These are phyloP conservation scores for Lordiphosa mommai DNA, from an alignment of 1,140 invertebrate species.

Conservation along the genomic window DNA sequence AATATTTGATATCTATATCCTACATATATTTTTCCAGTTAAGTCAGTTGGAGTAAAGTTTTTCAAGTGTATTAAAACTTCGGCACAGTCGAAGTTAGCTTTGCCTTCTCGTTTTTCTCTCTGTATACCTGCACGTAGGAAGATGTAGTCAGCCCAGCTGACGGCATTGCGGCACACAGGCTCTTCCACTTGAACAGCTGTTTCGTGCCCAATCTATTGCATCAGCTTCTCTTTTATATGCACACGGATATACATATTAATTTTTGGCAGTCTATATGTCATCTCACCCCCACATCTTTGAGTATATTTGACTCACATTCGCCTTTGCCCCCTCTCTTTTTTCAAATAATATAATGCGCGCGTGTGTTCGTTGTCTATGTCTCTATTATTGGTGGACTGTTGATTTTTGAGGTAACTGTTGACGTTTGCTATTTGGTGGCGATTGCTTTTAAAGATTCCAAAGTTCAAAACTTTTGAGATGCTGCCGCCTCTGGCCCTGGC, in stretches of 20 bases:
- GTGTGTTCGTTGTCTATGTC: neutral
- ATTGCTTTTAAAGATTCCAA: constrained; percentile 36
- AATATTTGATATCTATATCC: no score
- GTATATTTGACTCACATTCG: constrained; percentile 69
- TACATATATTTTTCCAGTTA: no score
- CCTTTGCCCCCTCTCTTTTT: constrained; percentile 30
- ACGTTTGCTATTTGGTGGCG: constrained; percentile 29
- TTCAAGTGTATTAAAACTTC: no score
- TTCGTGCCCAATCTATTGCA: constrained; percentile 15
- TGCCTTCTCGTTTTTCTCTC: no score
- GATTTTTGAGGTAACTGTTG: constrained; percentile 54
- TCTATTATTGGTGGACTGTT: constrained; percentile 8
- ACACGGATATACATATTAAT: neutral
- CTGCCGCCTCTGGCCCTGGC: neutral
- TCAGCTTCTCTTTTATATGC: constrained; percentile 7
- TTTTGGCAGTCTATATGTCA: constrained; percentile 7
- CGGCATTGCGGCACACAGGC: constrained; percentile 11
- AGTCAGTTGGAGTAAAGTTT: no score
- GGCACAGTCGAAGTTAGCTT: no score
- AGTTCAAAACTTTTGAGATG: constrained; percentile 27
- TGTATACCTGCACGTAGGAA: neutral
- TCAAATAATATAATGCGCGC: neutral
- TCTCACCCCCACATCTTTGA: constrained; percentile 15
- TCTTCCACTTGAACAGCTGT: constrained; percentile 18
- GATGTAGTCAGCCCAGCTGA: neutral